Percentiles rank a stretch among this genome's conserved stretches.
phyloP scores from a whole-genome alignment of 2,113 vertebrate genomes.

The Nibea albiflora region DNA sequence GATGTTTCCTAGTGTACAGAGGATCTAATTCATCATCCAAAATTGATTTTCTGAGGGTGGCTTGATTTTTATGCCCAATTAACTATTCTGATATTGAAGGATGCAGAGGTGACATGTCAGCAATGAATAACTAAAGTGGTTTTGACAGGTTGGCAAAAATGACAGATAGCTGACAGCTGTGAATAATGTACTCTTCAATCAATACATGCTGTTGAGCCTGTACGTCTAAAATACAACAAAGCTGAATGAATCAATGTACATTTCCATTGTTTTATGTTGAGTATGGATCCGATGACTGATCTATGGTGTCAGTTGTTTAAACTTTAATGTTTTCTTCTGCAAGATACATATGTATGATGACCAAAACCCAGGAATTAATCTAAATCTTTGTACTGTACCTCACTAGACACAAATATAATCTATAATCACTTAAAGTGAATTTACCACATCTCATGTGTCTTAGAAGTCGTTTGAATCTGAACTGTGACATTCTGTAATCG shows the following conservation, averaged over 20 bases:
- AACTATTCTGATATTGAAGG: slow-evolving; percentile 45
- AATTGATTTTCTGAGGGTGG: slow-evolving; percentile 19
- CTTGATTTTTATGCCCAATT: slow-evolving; percentile 39
- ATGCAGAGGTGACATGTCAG: slow-evolving; percentile 21
- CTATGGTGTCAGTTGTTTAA: neutral
- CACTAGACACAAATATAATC: neutral
- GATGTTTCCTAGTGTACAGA: slow-evolving; percentile 20
- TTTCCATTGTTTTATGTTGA: slow-evolving; percentile 9
- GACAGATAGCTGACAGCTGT: slow-evolving; percentile 54
- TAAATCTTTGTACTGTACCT: neutral
- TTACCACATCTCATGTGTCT: neutral
- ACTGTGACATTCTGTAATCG: neutral
- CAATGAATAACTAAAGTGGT: slow-evolving; percentile 27
- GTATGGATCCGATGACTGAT: neutral
- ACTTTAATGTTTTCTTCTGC: neutral
- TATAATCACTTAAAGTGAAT: neutral
- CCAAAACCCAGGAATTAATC: neutral
- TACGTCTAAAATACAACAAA: neutral
- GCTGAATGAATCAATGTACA: neutral
- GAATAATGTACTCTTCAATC: slow-evolving; percentile 33
- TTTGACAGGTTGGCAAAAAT: slow-evolving; percentile 51
- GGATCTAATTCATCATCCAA: slow-evolving; percentile 30
- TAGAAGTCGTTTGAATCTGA: neutral
- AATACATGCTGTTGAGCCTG: slow-evolving; percentile 5
- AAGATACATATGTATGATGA: neutral